phyloP scores from a whole-genome alignment of 2,888 invertebrate genomes.

The Pinctada fucata region DNA sequence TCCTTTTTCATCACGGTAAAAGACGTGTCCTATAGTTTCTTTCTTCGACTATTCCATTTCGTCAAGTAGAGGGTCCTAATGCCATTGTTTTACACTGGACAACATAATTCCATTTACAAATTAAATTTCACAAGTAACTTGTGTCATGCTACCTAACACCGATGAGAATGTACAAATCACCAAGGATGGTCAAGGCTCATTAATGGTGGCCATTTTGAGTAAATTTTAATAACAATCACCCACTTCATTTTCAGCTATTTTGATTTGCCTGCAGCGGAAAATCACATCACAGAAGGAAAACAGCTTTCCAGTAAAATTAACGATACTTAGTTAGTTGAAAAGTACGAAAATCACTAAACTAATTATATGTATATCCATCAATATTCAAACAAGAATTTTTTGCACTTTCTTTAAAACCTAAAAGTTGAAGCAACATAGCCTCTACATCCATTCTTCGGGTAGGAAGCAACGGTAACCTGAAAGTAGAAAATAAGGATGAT shows the following conservation, averaged over 20 bases:
- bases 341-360: conserved; percentile 2
- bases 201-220: too few species aligned
- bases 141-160: too few species aligned
- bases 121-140: too few species aligned
- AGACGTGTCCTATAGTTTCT: too few species aligned
- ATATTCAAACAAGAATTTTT: not conserved
- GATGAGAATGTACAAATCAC: too few species aligned
- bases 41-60: not conserved
- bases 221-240: too few species aligned
- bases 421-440: not conserved
- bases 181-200: too few species aligned
- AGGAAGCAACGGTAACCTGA: too few species aligned
- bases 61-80: not conserved
- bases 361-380: not conserved
- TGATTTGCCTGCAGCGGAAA: not conserved
- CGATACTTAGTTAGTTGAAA: not conserved
- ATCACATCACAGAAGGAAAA: not conserved
- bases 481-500: too few species aligned
- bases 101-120: too few species aligned
- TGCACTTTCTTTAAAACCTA: not conserved
- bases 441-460: not conserved
- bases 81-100: not conserved
- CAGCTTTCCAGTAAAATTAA: not conserved
- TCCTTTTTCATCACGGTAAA: too few species aligned
- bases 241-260: not conserved